phyloP scores from a whole-genome alignment of 2,888 invertebrate genomes.

The Strigamia transsilvanica region DNA sequence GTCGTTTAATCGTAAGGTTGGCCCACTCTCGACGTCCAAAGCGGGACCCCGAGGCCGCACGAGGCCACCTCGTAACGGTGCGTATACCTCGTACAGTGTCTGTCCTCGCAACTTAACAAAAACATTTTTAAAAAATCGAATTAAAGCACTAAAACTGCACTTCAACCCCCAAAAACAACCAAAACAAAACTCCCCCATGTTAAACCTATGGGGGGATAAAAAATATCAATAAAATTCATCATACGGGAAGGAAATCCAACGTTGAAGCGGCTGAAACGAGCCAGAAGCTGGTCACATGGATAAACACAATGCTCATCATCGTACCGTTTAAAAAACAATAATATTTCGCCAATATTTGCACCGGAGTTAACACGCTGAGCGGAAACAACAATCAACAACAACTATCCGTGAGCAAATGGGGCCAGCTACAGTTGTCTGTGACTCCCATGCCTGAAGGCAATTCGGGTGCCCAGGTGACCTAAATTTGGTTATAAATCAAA shows the following conservation, averaged over 20 bases:
- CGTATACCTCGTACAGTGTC: slow-evolving; percentile 67
- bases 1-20: slow-evolving; percentile 57
- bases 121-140: no score
- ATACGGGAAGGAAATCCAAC: not conserved
- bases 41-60: slow-evolving; percentile 54
- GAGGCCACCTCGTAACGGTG: slow-evolving; percentile 61
- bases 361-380: not conserved
- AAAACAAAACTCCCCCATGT: no score
- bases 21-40: slow-evolving; percentile 53
- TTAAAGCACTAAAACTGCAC: not conserved
- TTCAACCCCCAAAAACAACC: not conserved
- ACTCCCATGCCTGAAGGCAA: slow-evolving; percentile 1
- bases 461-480: not conserved
- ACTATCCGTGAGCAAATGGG: slow-evolving; percentile 15
- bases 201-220: not conserved
- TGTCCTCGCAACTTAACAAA: not conserved
- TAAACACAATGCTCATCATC: not conserved
- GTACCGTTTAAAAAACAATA: slow-evolving; percentile 12
- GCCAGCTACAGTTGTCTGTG: slow-evolving; percentile 14
- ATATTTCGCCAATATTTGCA: not conserved
- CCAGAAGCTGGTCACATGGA: slow-evolving; percentile 7
- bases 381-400: not conserved
- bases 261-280: not conserved
- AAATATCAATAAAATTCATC: not conserved
- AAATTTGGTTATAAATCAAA: not conserved